Evolutionary conservation across 2,797 vertebrate species (phyloP), one percentile per base, ranked within the genome.

Genomic region (Steatocranus sp.): DNA sequence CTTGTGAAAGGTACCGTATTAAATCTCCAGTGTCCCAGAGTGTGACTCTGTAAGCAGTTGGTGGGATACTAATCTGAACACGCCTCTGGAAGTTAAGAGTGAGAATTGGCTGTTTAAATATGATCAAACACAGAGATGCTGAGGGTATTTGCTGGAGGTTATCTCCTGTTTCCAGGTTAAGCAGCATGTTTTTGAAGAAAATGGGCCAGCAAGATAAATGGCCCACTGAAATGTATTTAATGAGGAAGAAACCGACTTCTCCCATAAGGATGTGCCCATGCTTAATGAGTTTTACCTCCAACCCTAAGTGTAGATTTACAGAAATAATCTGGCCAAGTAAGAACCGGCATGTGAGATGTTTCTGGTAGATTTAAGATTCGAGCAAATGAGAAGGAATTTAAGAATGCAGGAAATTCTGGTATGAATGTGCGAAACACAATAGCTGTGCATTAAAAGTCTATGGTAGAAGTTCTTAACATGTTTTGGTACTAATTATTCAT

Each of bases 151-250:
- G 87, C 86, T 88, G 23, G 75, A 81, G 91, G 89, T 91, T 85
- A 90, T 87, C 82, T 84, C 20, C 6, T 86, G 86, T 86, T 84
- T 68, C 82, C 75, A 84, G 89, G 91, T 94, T 94, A 94, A 94
- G 91, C 83, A 86, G 90, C 20, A 27, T 91, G 86, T 91, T 93
- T 94, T 92, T 85, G 77, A 78, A 75, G 79, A 88, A 92, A 93
- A 88, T 85, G 83, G 88, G 88, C 80, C 88, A 89, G 85, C 73
- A 82, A 88, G 89, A 93, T 93, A 91, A 94, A 90, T 90, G 79
- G 82, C 82, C 86, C 86, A 89, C 79, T 86, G 80, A 91, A 91
- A 92, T 92, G 91, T 91, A 91, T 94, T 94, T 94, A 93, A 95
- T 94, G 91, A 95, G 93, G 86, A 91, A 88, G 81, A 89, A 94